These are phyloP conservation scores for Capromys pilorides DNA, from an alignment of 2,797 vertebrate genomes.

Conservation along the genomic window DNA sequence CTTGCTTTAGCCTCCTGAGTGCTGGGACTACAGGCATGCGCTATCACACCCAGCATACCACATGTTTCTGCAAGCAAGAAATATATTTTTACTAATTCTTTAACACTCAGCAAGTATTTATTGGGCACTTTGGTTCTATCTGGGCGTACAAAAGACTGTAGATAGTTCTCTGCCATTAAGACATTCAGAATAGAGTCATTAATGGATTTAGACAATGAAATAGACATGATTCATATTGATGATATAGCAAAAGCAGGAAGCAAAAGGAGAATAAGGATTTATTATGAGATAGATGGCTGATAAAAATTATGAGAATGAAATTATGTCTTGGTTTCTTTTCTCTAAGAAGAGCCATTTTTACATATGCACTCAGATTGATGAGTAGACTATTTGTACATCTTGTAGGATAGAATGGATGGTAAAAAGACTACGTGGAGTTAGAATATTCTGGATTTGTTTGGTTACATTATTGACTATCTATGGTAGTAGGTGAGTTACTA, in stretches of 20 bases:
- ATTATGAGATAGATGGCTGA: conserved; percentile 6
- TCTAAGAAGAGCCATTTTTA: conserved; percentile 38
- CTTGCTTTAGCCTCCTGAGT: no score
- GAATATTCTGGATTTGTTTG: background rate
- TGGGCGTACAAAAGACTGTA: background rate
- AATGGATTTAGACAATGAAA: conserved; percentile 18
- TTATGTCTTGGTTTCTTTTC: conserved; percentile 46
- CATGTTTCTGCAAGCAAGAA: conserved; percentile 6
- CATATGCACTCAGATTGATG: background rate
- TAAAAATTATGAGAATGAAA: conserved; percentile 15
- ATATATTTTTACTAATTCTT: background rate
- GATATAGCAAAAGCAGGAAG: background rate
- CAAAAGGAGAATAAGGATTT: background rate
- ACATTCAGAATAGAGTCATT: background rate
- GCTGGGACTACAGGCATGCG: no score
- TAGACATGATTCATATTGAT: background rate
- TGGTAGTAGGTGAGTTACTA: background rate
- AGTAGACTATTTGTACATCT: conserved; percentile 21
- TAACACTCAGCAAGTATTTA: background rate
- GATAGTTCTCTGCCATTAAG: conserved; percentile 12
- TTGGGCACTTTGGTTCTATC: background rate
- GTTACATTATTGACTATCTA: background rate
- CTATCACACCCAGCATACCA: background rate
- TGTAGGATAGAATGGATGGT: background rate
- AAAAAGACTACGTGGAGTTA: conserved; percentile 19